Evolutionary conservation across 2,888 invertebrate species (phyloP), one percentile per base, ranked within the genome.

Genomic region (Campopleginae sp.): DNA sequence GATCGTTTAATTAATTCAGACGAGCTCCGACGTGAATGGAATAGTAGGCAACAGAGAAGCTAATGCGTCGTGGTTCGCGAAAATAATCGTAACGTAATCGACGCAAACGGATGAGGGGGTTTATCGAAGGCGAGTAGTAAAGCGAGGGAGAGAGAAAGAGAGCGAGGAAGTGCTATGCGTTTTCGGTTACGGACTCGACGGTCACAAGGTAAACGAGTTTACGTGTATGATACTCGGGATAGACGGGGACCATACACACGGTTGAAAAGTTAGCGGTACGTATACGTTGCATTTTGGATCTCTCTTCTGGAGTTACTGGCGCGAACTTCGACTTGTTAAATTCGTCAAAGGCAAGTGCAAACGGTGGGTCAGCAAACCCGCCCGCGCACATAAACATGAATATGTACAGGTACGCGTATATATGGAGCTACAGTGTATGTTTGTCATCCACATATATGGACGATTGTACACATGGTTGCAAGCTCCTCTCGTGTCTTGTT

Each of bases 271-370:
- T 68, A 54, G 17, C 33, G 51, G 19, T n/a, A 46, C 51, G 51
- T 71, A 48, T 42, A n/a, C 19, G 31, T 65, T 80, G 61, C 31
- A 61, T 61, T 61, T 23, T 71, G 19, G 61, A 44, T 65, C 48
- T 14, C 72, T 77, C 31, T 51, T 66, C 42, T 51, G 70, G 58
- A 23, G 27, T 75, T 23, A 68, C 66, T 54, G 82, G 54, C 71
- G 82, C 76, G 63, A 80, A 82, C 71, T 76, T 83, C 66, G 82
- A 79, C 81, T 86, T 77, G 79, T 84, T 86, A 77, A 87, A 77
- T 83, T 87, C 77, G 81, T 87, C 87, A 87, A 84, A 86, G 84
- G 78, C 54, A 77, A 81, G 68, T 68, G 76, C 58, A 78, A 85
- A 74, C 68, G 66, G 58, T 77, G 71, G 81, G 80, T 76, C 79